Evolutionary conservation across 2,888 invertebrate species (phyloP).

Genomic region (Zelleria hepariella): DNA sequence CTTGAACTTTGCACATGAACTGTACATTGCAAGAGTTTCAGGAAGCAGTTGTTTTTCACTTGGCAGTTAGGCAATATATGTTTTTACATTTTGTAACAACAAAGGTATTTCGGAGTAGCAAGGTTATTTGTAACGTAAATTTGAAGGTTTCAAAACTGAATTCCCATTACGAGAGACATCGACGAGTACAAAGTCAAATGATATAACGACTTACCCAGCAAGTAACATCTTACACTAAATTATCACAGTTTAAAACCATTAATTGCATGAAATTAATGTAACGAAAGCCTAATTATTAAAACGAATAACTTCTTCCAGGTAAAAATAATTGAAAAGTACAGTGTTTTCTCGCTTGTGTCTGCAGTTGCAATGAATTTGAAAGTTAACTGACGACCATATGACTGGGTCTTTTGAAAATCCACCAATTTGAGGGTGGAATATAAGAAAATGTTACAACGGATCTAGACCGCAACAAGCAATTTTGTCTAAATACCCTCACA

Average conservation of each 20-base stretch:
- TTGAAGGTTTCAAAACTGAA: background rate
- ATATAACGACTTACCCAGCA: slow-evolving; percentile 39
- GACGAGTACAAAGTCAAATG: background rate
- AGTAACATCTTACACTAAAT: slow-evolving; percentile 37
- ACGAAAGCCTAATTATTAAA: slow-evolving; percentile 20
- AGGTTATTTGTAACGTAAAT: too few relatives aligned
- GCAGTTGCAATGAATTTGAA: slow-evolving; percentile 38
- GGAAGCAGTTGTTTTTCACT: too few relatives aligned
- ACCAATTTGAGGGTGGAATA: background rate
- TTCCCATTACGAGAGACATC: background rate
- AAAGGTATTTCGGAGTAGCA: too few relatives aligned
- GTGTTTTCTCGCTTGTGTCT: slow-evolving; percentile 37
- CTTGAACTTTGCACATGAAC: too few relatives aligned
- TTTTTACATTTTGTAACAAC: too few relatives aligned
- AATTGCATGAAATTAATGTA: slow-evolving; percentile 7
- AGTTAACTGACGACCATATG: background rate
- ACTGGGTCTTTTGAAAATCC: background rate
- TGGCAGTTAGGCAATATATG: too few relatives aligned
- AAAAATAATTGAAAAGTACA: slow-evolving; percentile 21
- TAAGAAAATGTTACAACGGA: slow-evolving; percentile 4
- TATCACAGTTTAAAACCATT: slow-evolving; percentile 4
- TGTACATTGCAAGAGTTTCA: too few relatives aligned
- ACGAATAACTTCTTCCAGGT: slow-evolving; percentile 16
- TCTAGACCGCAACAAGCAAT: background rate
- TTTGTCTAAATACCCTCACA: background rate